Conservation (phyloP, 2,888 invertebrate species). For the Agrochola litura region DNA sequence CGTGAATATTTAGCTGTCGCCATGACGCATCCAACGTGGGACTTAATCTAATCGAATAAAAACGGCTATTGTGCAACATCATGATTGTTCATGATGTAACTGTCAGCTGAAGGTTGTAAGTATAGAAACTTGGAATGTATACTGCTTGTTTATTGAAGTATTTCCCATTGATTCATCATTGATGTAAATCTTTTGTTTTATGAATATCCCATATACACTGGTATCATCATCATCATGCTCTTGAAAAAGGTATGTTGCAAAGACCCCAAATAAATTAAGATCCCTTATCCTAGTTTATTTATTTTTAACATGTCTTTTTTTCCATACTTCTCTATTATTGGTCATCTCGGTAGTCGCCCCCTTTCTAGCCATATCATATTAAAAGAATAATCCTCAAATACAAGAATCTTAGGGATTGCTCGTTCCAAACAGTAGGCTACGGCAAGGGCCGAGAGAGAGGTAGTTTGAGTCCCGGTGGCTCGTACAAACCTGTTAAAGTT, state of each 20-base stretch:
- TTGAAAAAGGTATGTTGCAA: no score
- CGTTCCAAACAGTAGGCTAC: no score
- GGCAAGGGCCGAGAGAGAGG: no score
- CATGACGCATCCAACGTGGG: slow-evolving; percentile 48
- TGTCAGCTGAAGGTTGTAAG: slow-evolving; percentile 30
- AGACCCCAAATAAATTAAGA: no score
- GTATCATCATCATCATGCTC: background rate
- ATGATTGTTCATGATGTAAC: slow-evolving; percentile 56
- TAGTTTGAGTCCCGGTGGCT: no score
- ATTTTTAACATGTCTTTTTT: no score
- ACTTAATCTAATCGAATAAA: slow-evolving; percentile 27
- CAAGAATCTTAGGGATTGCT: no score
- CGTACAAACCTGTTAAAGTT: no score
- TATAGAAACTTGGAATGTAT: slow-evolving; percentile 1
- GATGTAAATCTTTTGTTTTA: background rate
- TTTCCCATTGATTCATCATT: slow-evolving; percentile 13
- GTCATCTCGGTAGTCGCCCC: no score
- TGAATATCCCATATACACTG: background rate
- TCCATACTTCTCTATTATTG: no score
- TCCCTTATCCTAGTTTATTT: background rate
- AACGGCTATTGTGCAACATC: slow-evolving; percentile 37
- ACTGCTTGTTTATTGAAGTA: background rate
- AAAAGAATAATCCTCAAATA: no score
- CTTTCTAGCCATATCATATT: background rate
- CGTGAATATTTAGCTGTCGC: slow-evolving; percentile 3